These are phyloP conservation scores for Malachius bipustulatus DNA, from an alignment of 2,888 invertebrate genomes.

Conservation along the genomic window DNA sequence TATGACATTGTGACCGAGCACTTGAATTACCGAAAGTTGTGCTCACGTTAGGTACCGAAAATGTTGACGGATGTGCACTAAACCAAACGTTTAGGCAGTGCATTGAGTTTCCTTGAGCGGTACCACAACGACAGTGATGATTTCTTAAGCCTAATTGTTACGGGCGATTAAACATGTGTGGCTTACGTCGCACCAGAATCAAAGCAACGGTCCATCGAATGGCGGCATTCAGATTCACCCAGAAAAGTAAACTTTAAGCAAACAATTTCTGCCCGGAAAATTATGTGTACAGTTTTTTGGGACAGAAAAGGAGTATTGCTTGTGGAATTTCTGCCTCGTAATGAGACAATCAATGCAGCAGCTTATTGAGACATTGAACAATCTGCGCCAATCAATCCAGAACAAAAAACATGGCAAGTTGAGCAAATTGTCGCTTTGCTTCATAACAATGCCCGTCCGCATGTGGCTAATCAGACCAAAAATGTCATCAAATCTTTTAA, in stretches of 20 bases:
- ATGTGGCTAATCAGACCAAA: constrained; percentile 1
- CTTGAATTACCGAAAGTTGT: constrained; percentile 1
- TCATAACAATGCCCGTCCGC: constrained; percentile 5
- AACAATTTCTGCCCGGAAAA: constrained; percentile 17
- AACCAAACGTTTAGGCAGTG: constrained; percentile 14
- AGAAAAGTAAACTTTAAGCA: constrained; percentile 12
- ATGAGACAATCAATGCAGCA: constrained; percentile 8
- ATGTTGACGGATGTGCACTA: constrained; percentile 6
- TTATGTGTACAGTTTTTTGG: constrained; percentile 22
- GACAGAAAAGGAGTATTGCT: constrained; percentile 18
- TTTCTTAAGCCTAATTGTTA: constrained; percentile 19
- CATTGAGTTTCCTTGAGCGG: constrained; percentile 17
- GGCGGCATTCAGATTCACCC: constrained; percentile 3
- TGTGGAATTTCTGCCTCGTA: constrained; percentile 8
- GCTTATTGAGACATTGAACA: constrained; percentile 1
- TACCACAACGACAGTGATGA: constrained; percentile 18
- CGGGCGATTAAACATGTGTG: constrained; percentile 19
- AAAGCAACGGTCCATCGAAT: constrained; percentile 14
- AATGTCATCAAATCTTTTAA: constrained; percentile 4
- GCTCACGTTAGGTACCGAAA: constrained; percentile 3
- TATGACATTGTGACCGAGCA: constrained; percentile 5
- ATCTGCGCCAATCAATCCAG: background rate
- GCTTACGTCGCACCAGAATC: constrained; percentile 15
- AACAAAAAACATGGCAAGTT: constrained; percentile 6
- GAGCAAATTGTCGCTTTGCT: background rate